Percentiles rank a stretch among this genome's conserved stretches.
These are phyloP conservation scores for Agelaius phoeniceus DNA, from an alignment of 2,113 vertebrate species.

Conservation along the genomic window DNA sequence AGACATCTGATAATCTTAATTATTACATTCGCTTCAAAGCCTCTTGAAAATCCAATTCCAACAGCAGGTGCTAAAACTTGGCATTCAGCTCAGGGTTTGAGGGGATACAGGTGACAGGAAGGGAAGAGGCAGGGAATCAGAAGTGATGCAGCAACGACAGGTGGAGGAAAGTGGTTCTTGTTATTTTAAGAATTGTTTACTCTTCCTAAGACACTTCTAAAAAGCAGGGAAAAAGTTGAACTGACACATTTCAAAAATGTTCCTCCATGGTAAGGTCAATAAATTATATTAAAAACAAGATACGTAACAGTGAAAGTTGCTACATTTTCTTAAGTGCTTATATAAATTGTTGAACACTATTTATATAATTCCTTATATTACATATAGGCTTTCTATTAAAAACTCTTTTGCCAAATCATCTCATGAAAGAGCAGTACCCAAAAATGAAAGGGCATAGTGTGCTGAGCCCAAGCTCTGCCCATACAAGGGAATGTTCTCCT, in stretches of 20 bases:
- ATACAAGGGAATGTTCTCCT: not conserved
- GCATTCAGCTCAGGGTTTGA: not conserved
- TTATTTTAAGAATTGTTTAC: not conserved
- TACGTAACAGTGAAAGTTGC: not conserved
- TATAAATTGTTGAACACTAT: not conserved
- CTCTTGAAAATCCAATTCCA: not conserved
- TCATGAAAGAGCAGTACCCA: not conserved
- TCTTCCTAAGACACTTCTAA: not conserved
- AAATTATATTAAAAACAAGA: not conserved
- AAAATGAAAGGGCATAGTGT: not conserved
- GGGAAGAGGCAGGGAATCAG: not conserved
- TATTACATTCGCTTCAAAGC: not conserved
- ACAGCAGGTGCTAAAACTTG: not conserved
- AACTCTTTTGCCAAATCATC: not conserved
- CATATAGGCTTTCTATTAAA: not conserved
- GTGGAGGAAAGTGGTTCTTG: not conserved
- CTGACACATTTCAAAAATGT: not conserved
- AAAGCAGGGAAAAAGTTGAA: not conserved
- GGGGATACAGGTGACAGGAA: not conserved
- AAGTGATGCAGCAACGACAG: not conserved
- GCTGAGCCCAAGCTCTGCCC: not conserved
- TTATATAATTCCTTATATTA: not conserved
- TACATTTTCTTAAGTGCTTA: not conserved
- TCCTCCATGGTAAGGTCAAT: not conserved
- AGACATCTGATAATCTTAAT: not conserved